Percentiles rank a stretch among this genome's conserved stretches.
Evolutionary conservation across 2,797 vertebrate genomes (phyloP).

Genomic region (Todus mexicanus): DNA sequence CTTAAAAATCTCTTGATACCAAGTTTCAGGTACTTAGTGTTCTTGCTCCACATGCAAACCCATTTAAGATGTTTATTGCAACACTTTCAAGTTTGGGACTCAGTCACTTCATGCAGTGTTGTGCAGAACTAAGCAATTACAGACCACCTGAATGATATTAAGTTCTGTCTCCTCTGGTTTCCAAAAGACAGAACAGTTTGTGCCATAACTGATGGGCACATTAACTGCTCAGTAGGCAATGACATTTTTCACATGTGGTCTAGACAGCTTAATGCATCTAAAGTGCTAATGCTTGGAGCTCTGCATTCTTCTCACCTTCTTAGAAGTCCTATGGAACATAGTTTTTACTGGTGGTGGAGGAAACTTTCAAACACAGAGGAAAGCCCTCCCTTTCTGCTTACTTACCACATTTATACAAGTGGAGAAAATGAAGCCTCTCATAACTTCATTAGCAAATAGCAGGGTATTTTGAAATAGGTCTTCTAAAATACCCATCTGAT

Average conservation of each 20-base stretch:
- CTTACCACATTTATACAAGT: not conserved
- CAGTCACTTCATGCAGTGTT: not conserved
- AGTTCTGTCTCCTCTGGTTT: not conserved
- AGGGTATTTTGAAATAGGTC: not conserved
- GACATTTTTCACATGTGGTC: not conserved
- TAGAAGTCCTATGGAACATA: not conserved
- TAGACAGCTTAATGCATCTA: not conserved
- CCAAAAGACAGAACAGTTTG: not conserved
- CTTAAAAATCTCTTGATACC: not conserved
- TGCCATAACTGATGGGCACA: not conserved
- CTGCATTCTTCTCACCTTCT: not conserved
- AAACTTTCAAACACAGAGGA: not conserved
- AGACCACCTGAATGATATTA: not conserved
- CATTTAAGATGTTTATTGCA: not conserved
- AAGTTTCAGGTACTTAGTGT: not conserved
- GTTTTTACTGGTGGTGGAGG: too few relatives aligned
- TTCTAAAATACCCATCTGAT: not conserved
- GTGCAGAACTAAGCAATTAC: not conserved
- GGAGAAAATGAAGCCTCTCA: not conserved
- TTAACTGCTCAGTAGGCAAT: not conserved
- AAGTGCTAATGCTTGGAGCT: not conserved
- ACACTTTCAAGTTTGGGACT: not conserved
- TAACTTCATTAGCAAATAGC: not conserved
- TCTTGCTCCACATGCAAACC: not conserved
- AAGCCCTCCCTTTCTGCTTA: not conserved